phyloP scores from a whole-genome alignment of 2,797 vertebrate species.

The Psittacula echo region DNA sequence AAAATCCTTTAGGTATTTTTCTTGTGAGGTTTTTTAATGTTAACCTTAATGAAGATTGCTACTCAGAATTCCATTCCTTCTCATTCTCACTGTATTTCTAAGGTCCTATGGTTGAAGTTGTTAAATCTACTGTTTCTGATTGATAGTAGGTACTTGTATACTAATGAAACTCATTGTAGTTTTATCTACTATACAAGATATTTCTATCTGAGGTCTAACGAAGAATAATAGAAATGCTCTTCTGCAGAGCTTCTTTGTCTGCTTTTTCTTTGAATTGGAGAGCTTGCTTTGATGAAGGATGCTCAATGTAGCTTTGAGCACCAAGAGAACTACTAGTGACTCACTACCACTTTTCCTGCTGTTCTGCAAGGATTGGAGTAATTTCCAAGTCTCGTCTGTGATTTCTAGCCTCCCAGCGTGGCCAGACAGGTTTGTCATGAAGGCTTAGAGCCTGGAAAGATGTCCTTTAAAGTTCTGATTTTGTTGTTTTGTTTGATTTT shows the following conservation, averaged over 20 bases:
- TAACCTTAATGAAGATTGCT: not conserved
- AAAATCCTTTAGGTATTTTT: not conserved
- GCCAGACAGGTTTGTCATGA: not conserved
- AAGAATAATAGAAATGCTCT: not conserved
- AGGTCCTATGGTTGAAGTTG: not conserved
- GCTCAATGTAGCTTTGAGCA: not conserved
- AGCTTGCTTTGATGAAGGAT: not conserved
- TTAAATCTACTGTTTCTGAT: not conserved
- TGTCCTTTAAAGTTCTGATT: not conserved
- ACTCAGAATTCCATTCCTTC: not conserved
- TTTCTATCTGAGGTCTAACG: not conserved
- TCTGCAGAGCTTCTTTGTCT: not conserved
- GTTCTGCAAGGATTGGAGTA: not conserved
- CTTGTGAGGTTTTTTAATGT: not conserved
- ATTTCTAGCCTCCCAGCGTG: not conserved
- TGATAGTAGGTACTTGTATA: not conserved
- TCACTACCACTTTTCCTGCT: not conserved
- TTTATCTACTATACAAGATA: not conserved
- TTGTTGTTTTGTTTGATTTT: not conserved
- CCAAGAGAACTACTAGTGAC: not conserved
- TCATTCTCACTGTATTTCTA: not conserved
- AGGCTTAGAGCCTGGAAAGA: not conserved
- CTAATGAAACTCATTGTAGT: not conserved
- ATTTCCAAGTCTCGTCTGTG: not conserved
- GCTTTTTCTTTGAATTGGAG: not conserved